phyloP scores from a whole-genome alignment of 1,140 invertebrate genomes.

The Eumaeus atala region DNA sequence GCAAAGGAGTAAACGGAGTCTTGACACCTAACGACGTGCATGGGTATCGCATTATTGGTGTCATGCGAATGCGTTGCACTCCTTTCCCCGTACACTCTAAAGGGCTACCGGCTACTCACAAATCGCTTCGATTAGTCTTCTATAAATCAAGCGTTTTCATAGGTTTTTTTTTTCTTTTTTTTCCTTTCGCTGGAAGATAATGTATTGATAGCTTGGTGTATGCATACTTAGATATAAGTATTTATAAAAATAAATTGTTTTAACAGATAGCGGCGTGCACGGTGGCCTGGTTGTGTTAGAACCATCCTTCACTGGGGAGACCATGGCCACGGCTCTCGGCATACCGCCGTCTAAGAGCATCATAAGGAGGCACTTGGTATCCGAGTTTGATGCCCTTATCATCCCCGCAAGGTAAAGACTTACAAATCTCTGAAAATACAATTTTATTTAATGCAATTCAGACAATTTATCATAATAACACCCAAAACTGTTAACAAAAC shows the following conservation, averaged over 20 bases:
- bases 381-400: conserved; percentile 92
- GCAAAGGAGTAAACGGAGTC: too few relatives aligned
- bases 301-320: conserved; percentile 93
- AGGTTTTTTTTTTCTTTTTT: too few relatives aligned
- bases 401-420: conserved; percentile 88
- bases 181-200: too few relatives aligned
- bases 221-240: too few relatives aligned
- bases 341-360: conserved; percentile 95
- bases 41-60: too few relatives aligned
- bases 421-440: background rate
- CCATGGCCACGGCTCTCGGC: conserved; percentile 93
- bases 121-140: too few relatives aligned
- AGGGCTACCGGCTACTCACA: too few relatives aligned
- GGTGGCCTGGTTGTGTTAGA: conserved; percentile 94
- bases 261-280: conserved; percentile 91
- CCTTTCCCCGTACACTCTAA: too few relatives aligned
- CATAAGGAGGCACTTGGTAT: conserved; percentile 90
- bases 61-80: too few relatives aligned
- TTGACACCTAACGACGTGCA: too few relatives aligned
- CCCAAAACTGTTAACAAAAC: background rate
- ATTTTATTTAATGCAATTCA: background rate
- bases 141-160: too few relatives aligned
- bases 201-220: too few relatives aligned
- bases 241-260: conserved; percentile 5
- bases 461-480: background rate